phyloP scores from a whole-genome alignment of 2,797 vertebrate genomes.

The Muscicapa comitata region DNA sequence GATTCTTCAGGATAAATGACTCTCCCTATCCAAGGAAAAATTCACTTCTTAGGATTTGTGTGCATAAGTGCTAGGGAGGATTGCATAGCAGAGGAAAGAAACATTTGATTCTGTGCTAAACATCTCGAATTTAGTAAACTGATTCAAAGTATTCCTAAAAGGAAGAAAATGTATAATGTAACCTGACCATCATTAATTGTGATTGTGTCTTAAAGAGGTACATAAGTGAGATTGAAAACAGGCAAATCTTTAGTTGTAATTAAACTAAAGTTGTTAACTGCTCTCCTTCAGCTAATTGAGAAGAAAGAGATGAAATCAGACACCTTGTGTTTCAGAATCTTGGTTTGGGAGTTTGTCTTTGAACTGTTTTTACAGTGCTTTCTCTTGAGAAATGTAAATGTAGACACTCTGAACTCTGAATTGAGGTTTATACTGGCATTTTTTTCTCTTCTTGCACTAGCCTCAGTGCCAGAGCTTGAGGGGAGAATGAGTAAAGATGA shows the following conservation, averaged over 20 bases:
- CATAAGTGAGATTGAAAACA: background rate
- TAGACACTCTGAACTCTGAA: background rate
- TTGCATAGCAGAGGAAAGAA: background rate
- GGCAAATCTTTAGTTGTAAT: background rate
- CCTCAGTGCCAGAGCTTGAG: background rate
- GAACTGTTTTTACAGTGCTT: background rate
- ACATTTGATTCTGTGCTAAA: background rate
- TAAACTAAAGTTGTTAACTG: background rate
- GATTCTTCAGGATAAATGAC: background rate
- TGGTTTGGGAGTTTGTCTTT: background rate
- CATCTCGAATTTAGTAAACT: fast-evolving
- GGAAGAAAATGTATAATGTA: background rate
- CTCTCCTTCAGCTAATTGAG: background rate
- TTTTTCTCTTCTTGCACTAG: background rate
- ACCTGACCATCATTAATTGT: fast-evolving
- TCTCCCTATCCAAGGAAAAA: background rate
- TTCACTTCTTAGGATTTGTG: background rate
- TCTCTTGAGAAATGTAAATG: background rate
- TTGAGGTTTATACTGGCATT: background rate
- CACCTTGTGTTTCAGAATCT: background rate
- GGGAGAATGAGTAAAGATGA: background rate
- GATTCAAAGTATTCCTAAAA: background rate
- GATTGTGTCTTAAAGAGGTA: background rate
- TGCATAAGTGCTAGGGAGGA: background rate
- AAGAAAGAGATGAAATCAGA: background rate